Evolutionary conservation across 2,888 invertebrate genomes (phyloP), one percentile per base, ranked within the genome.

Genomic region (Drosophila neotestacea): DNA sequence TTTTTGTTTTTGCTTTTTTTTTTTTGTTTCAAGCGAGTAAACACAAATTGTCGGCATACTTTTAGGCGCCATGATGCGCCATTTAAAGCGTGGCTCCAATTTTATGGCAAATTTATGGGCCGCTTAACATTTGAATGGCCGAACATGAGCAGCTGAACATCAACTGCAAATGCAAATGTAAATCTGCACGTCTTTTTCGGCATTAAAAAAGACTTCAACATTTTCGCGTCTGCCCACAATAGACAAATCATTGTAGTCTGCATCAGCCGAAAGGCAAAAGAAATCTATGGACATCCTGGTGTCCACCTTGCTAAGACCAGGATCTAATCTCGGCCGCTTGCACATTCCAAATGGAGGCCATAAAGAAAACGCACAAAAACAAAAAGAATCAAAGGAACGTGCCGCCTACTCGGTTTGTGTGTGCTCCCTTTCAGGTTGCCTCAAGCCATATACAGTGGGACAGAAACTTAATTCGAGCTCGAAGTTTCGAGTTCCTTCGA

Each of bases 321-420:
- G 46, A 60, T 67, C 79, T 85, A 88, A 84, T 88, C 85, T 85
- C 88, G 54, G 71, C 63, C 41, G 61, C 59, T 59, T 56, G 67
- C 81, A 70, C 62, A 74, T 63, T 64, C 80, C 79, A 79, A 84
- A 84, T 88, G 88, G 71, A 69, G 51, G 70, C 61, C 88, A 85
- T 87, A 84, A 88, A 88, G 85, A 73, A 85, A 69, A 64, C 55
- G 58, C 65, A 44, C 73, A 67, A 41, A 48, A 42, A 51, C 36
- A 27, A 46, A 56, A n/a, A n/a, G 55, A 41, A 34, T 13, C 32
- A 52, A 32, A 30, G 4, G 52, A 77, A 77, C 70, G 70, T 79
- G 82, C 79, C 63, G 85, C 73, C 79, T 61, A 73, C 76, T 63
- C 56, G 47, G 46, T 66, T 73, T 69, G 55, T 48, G 47, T 54